Evolutionary conservation across 2,113 vertebrate genomes (phyloP).

Genomic region (Fregetta grallaria): DNA sequence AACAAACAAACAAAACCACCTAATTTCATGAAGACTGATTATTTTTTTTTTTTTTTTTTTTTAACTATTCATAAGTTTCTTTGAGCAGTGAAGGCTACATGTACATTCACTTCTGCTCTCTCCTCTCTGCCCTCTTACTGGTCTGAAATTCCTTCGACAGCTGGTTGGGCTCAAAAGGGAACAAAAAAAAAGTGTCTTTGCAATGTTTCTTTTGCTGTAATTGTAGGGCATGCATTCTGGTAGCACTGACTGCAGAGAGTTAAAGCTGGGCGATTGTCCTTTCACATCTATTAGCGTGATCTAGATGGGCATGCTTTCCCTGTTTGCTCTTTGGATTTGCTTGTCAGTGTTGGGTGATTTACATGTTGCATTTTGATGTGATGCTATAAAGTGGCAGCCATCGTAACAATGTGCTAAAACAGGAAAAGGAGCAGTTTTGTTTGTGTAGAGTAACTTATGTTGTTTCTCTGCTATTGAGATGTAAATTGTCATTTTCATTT

Average conservation of each 20-base stretch:
- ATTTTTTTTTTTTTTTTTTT: neutral
- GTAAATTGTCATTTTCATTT: neutral
- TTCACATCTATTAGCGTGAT: neutral
- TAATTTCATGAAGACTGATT: neutral
- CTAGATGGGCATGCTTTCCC: neutral
- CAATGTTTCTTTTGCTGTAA: neutral
- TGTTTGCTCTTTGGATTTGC: neutral
- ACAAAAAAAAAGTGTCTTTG: neutral
- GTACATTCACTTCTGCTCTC: neutral
- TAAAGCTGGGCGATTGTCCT: neutral
- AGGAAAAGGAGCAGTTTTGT: neutral
- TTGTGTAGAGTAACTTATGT: neutral
- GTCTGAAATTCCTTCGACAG: neutral
- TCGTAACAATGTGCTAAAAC: neutral
- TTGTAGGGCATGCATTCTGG: neutral
- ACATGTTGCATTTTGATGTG: neutral
- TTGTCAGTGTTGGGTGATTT: neutral
- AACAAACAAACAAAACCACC: too few species aligned
- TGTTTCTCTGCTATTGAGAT: neutral
- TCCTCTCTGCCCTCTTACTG: neutral
- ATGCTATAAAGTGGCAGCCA: neutral
- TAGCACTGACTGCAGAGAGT: neutral
- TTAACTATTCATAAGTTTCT: neutral
- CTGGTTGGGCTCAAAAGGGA: neutral
- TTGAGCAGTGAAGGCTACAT: neutral